Evolutionary conservation across 53 echinoderm and acorn worm genomes (phyloP).

Genomic region (Echinarachnius parma): DNA sequence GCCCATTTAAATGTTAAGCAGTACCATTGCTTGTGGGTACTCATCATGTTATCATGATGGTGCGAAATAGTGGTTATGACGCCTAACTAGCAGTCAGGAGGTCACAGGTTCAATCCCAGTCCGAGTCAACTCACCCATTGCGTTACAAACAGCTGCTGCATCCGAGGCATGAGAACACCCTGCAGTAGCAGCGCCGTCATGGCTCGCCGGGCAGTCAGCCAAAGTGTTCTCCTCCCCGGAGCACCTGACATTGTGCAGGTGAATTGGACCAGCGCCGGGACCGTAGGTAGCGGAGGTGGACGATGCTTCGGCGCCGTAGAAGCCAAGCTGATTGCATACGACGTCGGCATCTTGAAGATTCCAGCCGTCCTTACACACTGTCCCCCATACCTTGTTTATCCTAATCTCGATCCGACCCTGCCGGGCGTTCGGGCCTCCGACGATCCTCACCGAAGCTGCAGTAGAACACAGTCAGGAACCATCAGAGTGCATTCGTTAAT

Average conservation of each 20-base stretch:
- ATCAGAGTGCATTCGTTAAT: too few species aligned
- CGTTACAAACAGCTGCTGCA: constrained; percentile 26
- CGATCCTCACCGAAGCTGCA: constrained; percentile 20
- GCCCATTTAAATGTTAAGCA: too few species aligned
- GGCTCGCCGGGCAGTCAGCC: constrained; percentile 16
- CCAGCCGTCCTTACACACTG: constrained; percentile 42
- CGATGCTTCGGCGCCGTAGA: constrained; percentile 12
- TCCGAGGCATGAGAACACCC: constrained; percentile 21
- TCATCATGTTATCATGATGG: too few species aligned
- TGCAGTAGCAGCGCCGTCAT: background rate
- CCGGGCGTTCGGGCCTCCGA: constrained; percentile 14
- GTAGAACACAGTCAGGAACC: too few species aligned
- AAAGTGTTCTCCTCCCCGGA: background rate
- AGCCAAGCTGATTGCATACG: constrained; percentile 42
- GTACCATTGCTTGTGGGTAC: too few species aligned
- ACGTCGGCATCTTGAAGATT: constrained; percentile 25
- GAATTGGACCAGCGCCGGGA: constrained; percentile 16
- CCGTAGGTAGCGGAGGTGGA: constrained; percentile 6
- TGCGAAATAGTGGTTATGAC: too few species aligned
- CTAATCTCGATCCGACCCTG: constrained; percentile 24
- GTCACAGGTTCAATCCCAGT: too few species aligned
- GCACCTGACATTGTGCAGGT: constrained; percentile 29
- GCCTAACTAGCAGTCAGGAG: too few species aligned
- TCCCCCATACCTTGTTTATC: constrained; percentile 21
- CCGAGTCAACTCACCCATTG: constrained; percentile 16